Conservation (phyloP, 2,797 vertebrate genomes). For the Trachops cirrhosus region DNA sequence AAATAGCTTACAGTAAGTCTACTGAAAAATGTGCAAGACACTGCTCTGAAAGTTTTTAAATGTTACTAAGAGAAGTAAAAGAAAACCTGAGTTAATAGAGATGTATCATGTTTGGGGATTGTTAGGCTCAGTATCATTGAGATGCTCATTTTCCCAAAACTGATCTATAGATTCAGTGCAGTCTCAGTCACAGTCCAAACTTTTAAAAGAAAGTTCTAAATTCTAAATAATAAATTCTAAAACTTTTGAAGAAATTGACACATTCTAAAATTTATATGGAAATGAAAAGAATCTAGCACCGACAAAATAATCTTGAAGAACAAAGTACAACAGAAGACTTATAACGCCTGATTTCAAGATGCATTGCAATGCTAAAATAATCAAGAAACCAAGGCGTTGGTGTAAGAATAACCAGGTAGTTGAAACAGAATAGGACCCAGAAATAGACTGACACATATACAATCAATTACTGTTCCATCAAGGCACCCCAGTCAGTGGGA, state of each 20-base stretch:
- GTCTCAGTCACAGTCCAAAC: background rate
- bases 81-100: background rate
- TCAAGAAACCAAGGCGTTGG: background rate
- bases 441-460: background rate
- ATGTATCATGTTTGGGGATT: background rate
- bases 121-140: background rate
- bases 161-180: background rate
- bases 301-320: too few species aligned
- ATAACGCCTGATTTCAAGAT: too few species aligned
- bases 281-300: background rate
- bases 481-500: background rate
- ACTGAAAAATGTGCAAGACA: background rate
- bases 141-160: background rate
- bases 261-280: slow-evolving; percentile 11
- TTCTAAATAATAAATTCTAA: background rate
- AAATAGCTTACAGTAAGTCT: background rate
- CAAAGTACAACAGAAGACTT: too few species aligned
- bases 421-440: background rate
- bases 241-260: background rate
- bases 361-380: too few species aligned
- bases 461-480: background rate
- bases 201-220: too few species aligned
- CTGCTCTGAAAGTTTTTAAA: background rate
- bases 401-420: background rate
- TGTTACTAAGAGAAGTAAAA: background rate